A percentile compares a stretch with the other conserved stretches of the same genome.
phyloP scores from a whole-genome alignment of 2,888 invertebrate species.

The Exocentrus adspersus region DNA sequence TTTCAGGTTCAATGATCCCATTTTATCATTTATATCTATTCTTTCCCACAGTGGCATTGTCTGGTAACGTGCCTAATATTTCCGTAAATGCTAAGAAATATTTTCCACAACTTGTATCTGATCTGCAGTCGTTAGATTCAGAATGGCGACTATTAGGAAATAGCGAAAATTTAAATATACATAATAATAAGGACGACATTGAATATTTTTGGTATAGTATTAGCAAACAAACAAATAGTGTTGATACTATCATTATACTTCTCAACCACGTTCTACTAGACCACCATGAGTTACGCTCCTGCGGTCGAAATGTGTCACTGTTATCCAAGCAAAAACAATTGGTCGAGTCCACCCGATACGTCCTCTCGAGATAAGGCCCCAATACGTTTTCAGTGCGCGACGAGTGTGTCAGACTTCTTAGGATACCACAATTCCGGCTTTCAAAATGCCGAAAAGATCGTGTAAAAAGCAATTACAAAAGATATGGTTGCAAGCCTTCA shows the following conservation, averaged over 20 bases:
- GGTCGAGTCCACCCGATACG: no score
- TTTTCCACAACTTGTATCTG: background rate
- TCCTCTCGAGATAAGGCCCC: no score
- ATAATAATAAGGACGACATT: background rate
- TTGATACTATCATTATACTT: background rate
- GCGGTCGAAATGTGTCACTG: background rate
- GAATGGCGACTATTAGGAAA: background rate
- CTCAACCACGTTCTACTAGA: background rate
- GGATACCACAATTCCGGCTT: background rate
- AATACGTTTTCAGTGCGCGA: no score
- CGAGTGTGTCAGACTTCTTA: background rate
- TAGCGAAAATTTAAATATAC: background rate
- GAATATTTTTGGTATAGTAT: background rate
- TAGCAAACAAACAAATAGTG: background rate
- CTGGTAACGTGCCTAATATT: background rate
- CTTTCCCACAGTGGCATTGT: background rate
- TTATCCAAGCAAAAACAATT: no score
- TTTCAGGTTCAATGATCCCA: background rate
- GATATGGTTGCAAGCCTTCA: no score
- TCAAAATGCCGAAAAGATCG: background rate
- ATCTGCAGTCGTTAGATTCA: background rate
- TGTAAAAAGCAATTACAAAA: background rate
- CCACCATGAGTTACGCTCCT: background rate
- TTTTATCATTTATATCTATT: background rate
- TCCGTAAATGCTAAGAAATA: background rate